Conservation (phyloP, 2,797 vertebrate genomes). For the Taenioides sp. region DNA sequence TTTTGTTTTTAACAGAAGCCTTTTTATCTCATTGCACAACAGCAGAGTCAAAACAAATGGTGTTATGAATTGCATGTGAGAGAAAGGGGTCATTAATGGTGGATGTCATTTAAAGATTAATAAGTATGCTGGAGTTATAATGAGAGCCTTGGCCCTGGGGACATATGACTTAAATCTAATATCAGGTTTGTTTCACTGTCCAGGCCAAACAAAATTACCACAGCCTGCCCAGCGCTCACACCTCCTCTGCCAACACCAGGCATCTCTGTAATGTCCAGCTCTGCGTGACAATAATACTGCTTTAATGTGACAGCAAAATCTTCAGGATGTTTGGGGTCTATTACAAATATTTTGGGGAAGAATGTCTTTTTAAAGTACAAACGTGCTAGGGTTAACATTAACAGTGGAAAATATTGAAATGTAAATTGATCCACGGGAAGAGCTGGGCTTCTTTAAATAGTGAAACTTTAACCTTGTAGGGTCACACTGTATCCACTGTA, state of each 20-base stretch:
- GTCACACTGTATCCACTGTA: conserved; percentile 19
- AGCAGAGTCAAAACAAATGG: not conserved
- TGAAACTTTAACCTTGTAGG: conserved; percentile 25
- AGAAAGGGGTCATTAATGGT: not conserved
- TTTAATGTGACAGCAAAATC: conserved; percentile 62
- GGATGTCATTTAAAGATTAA: conserved; percentile 27
- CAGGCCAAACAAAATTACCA: conserved; percentile 48
- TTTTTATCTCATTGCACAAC: not conserved
- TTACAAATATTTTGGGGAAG: not conserved
- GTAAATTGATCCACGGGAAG: conserved; percentile 58
- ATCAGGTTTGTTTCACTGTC: conserved; percentile 51
- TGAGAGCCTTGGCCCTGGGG: conserved; percentile 27
- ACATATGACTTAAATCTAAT: conserved; percentile 57
- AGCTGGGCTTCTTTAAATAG: conserved; percentile 40
- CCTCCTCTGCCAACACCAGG: conserved; percentile 45
- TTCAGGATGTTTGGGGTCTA: conserved; percentile 26
- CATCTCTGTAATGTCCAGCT: conserved; percentile 21
- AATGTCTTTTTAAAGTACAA: not conserved
- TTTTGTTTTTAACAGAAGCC: no score
- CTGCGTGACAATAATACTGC: conserved; percentile 42
- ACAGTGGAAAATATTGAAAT: conserved; percentile 35
- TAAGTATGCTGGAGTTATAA: conserved; percentile 36
- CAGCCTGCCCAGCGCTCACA: conserved; percentile 31
- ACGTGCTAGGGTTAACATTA: conserved; percentile 14
- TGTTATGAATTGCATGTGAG: conserved; percentile 9